A percentile compares a stretch with the other conserved stretches of the same genome.
These are phyloP conservation scores for Catocala fraxini DNA, from an alignment of 2,888 invertebrate species.

Conservation along the genomic window DNA sequence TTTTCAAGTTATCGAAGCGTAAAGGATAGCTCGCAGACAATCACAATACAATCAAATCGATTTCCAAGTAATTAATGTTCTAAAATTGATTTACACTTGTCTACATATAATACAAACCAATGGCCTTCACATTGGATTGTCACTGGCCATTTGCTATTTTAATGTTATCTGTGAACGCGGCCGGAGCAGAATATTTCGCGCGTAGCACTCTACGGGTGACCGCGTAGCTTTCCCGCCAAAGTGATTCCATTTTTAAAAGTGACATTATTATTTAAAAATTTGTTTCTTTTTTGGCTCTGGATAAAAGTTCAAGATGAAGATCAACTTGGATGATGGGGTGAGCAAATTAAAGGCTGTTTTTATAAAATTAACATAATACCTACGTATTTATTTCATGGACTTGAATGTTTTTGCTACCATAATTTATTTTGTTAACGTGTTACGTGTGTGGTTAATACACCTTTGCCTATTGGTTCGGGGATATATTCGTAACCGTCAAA, in stretches of 20 bases:
- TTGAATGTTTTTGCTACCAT: too few relatives aligned
- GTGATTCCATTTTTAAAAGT: slow-evolving; percentile 31
- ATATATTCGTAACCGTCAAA: too few relatives aligned
- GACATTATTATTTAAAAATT: slow-evolving; percentile 7
- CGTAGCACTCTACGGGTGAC: slow-evolving; percentile 30
- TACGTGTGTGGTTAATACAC: too few relatives aligned
- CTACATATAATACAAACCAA: slow-evolving; percentile 17
- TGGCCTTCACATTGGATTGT: slow-evolving; percentile 47
- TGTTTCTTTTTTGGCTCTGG: neutral
- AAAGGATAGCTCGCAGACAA: slow-evolving; percentile 22
- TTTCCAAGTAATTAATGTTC: slow-evolving; percentile 35
- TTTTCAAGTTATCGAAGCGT: neutral
- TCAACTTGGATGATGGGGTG: slow-evolving; percentile 48
- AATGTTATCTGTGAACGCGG: slow-evolving; percentile 26
- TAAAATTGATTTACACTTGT: slow-evolving; percentile 27
- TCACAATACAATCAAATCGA: slow-evolving; percentile 27
- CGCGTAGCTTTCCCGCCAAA: slow-evolving; percentile 23
- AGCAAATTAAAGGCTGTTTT: slow-evolving; percentile 12
- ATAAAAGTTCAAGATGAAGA: slow-evolving; percentile 35
- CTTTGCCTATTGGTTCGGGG: too few relatives aligned
- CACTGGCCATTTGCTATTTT: slow-evolving; percentile 26
- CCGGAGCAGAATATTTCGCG: slow-evolving; percentile 30
- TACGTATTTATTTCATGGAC: too few relatives aligned
- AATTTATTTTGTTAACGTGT: too few relatives aligned
- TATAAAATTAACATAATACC: too few relatives aligned